Conservation (phyloP, 2,113 vertebrate species). For the Conger conger region DNA sequence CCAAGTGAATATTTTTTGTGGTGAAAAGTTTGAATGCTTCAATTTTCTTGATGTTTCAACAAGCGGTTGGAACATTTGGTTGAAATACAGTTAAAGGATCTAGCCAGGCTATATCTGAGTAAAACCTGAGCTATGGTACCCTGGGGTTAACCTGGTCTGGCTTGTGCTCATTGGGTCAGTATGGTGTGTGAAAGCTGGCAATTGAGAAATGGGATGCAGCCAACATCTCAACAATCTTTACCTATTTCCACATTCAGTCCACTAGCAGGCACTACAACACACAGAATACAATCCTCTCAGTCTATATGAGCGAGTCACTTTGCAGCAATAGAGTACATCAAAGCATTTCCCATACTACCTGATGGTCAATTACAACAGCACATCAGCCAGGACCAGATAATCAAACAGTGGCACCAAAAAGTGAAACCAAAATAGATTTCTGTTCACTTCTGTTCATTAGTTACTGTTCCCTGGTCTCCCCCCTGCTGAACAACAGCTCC, state of each 20-base stretch:
- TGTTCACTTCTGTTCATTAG: neutral
- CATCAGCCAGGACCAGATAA: neutral
- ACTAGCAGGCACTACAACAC: neutral
- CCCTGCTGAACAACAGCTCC: no score
- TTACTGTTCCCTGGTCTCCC: neutral
- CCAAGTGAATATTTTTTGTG: no score
- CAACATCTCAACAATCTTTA: neutral
- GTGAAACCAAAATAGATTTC: neutral
- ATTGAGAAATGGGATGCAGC: no score
- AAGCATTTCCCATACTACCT: neutral
- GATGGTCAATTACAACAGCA: neutral
- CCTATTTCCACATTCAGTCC: neutral
- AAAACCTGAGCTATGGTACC: no score
- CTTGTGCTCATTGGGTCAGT: no score
- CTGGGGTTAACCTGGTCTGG: no score
- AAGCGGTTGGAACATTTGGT: no score
- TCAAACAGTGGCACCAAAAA: neutral
- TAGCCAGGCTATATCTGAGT: no score
- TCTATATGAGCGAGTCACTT: neutral
- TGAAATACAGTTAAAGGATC: no score
- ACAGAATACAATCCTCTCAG: neutral
- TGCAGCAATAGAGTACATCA: neutral
- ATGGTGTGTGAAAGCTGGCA: no score
- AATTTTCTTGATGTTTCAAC: no score
- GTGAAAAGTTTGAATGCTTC: no score